Conservation (phyloP, 2,113 vertebrate species). For the Cromileptes altivelis region DNA sequence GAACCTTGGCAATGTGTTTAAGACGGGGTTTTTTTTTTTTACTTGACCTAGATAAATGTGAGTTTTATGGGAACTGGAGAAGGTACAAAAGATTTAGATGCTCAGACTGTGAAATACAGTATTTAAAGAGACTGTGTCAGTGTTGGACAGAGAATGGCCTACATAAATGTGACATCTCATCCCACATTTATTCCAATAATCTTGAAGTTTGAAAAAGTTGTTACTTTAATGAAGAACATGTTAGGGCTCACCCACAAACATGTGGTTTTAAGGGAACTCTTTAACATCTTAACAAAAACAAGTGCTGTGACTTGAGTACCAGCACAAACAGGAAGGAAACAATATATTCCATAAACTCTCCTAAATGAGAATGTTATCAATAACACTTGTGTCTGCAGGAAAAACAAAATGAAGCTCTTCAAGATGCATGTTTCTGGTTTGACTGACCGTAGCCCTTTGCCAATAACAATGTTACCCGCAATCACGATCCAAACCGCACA, state of each 20-base stretch:
- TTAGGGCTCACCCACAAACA: constrained; percentile 64
- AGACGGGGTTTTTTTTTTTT: constrained; percentile 12
- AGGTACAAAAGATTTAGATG: constrained; percentile 32
- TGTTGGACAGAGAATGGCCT: constrained; percentile 1
- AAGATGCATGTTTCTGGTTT: constrained; percentile 77
- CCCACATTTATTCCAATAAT: constrained; percentile 55
- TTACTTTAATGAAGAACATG: constrained; percentile 69
- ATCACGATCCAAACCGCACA: constrained; percentile 79
- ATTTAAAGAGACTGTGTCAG: constrained; percentile 44
- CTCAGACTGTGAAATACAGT: constrained; percentile 40
- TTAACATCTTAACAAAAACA: constrained; percentile 74
- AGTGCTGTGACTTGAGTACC: constrained; percentile 66
- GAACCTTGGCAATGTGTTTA: constrained; percentile 37
- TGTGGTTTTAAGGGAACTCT: constrained; percentile 63
- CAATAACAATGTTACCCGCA: constrained; percentile 83
- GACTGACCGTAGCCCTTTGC: constrained; percentile 67
- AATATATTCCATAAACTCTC: constrained; percentile 75
- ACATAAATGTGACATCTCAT: constrained; percentile 61
- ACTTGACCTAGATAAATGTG: constrained; percentile 37
- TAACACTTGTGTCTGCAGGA: constrained; percentile 74
- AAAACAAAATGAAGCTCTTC: constrained; percentile 66
- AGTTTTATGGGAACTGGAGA: constrained; percentile 51
- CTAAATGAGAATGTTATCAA: constrained; percentile 78
- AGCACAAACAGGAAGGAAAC: constrained; percentile 83
- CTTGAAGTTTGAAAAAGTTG: constrained; percentile 56